phyloP scores from a whole-genome alignment of 2,888 invertebrate genomes.

The Ptychoptera albimana region DNA sequence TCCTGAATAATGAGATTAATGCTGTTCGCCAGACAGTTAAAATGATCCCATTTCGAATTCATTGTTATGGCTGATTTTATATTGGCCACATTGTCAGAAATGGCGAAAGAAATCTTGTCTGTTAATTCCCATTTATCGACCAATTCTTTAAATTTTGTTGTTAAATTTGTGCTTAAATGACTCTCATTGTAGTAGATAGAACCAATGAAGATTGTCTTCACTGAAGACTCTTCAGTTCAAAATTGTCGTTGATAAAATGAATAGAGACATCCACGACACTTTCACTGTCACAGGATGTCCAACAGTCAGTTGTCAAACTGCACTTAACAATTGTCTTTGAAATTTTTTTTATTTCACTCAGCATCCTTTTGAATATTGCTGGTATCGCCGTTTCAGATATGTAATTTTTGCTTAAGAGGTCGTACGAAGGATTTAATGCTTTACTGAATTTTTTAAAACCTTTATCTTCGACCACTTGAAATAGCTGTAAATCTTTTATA shows the following conservation, averaged over 20 bases:
- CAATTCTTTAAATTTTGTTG: conserved; percentile 12
- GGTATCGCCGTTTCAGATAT: too few species aligned
- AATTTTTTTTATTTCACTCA: conserved; percentile 12
- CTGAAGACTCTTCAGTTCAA: too few species aligned
- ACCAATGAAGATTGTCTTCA: conserved; percentile 14
- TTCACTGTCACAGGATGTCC: conserved; percentile 18
- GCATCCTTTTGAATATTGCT: too few species aligned
- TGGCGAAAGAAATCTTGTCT: conserved; percentile 15
- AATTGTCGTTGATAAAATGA: conserved; percentile 15
- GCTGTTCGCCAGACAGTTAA: conserved; percentile 12
- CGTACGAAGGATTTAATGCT: conserved; percentile 11
- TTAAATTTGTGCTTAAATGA: conserved; percentile 16
- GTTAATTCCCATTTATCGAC: conserved; percentile 14
- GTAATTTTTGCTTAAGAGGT: conserved; percentile 9
- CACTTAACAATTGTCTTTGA: conserved; percentile 9
- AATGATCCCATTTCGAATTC: conserved; percentile 12
- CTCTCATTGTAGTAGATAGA: conserved; percentile 11
- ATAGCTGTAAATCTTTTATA: conserved; percentile 11
- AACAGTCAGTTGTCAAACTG: conserved; percentile 18
- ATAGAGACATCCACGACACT: conserved; percentile 15
- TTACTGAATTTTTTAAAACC: conserved; percentile 12
- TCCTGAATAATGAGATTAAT: conserved; percentile 11
- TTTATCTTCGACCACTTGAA: conserved; percentile 12
- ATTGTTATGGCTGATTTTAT: conserved; percentile 9
- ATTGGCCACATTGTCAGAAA: conserved; percentile 12